Conservation (phyloP, 92 coral and sea anemone species). For the Porites divaricata region DNA sequence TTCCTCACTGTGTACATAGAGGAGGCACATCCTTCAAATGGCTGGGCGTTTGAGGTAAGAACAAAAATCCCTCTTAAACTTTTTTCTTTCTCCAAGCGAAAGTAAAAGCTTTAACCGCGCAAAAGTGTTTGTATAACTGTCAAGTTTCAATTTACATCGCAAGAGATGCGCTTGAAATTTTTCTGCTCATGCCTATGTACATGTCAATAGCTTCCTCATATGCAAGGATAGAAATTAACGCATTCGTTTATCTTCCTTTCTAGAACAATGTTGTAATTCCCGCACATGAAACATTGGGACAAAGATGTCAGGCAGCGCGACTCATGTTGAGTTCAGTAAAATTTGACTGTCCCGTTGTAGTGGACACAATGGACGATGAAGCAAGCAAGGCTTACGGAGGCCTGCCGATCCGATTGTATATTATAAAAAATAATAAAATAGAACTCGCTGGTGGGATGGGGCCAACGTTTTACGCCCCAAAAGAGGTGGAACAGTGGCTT, state of each 20-base stretch:
- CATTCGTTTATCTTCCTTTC: not conserved
- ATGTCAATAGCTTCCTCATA: not conserved
- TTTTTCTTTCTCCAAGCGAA: not conserved
- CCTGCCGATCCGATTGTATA: conserved; percentile 57
- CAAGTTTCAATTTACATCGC: not conserved
- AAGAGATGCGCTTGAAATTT: not conserved
- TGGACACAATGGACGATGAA: conserved; percentile 76
- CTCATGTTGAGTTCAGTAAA: conserved; percentile 53
- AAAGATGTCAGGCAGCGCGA: conserved; percentile 71
- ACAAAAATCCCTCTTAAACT: conserved; percentile 7
- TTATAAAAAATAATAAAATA: conserved; percentile 57
- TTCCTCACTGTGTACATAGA: conserved; percentile 81
- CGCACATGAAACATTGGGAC: conserved; percentile 45
- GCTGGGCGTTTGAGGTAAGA: conserved; percentile 85
- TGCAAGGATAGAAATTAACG: not conserved
- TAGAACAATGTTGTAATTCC: conserved; percentile 39
- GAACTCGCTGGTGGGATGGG: conserved; percentile 67
- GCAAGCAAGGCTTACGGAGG: conserved; percentile 69
- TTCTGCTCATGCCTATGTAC: not conserved
- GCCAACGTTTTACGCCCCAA: conserved; percentile 59
- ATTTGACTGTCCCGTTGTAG: conserved; percentile 61
- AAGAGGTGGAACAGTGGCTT: conserved; percentile 60
- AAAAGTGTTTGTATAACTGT: not conserved
- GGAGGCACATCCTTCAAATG: conserved; percentile 86
- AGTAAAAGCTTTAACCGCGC: too few relatives aligned